Evolutionary conservation across 92 coral and sea anemone species (phyloP), one percentile per base, ranked within the genome.

Genomic region (Epizoanthus stellaris): DNA sequence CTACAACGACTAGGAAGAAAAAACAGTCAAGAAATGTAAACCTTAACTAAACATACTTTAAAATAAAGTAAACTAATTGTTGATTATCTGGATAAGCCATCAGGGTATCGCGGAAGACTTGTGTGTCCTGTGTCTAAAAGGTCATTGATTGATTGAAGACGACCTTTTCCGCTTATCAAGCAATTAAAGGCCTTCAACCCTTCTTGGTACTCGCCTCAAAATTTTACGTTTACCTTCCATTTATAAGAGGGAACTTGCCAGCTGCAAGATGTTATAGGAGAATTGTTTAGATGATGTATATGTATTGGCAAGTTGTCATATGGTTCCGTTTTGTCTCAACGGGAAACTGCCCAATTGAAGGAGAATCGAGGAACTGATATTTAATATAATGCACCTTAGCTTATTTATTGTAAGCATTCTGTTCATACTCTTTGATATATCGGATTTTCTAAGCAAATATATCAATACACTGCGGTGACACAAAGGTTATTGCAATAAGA

Each of bases 341-440:
- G 8, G 16, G 73, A 43, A 25, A 30, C 38, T 72, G 20, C 76
- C 38, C 16, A 72, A 43, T 21, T 72, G 76, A 72, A 42, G 25
- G 39, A 47, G 12, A 72, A 72, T 42, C 20, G 12, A n/a, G 59
- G 76, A 42, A 45, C 59, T 72, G 76, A 72, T 72, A 72, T 71
- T 20, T 45, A 42, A 71, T 47, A 52, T 52, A 52, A 52, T 34
- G 13, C 11, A 72, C 45, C 21, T 72, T 72, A 72, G 6, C 49
- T 12, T 72, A 72, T 42, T 72, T 45, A 47, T 25, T 72, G 76
- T 56, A 53, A n/a, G 49, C 76, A 72, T 72, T 72, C 76, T 72
- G 58, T 19, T 72, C 76, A 72, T 72, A 72, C 76, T 5, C 39
- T 72, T 17, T 72, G 60, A 45, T 72, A 72, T 43, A 23, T 72